These are phyloP conservation scores for Oligia strigilis DNA, from an alignment of 2,888 invertebrate species.

Conservation along the genomic window DNA sequence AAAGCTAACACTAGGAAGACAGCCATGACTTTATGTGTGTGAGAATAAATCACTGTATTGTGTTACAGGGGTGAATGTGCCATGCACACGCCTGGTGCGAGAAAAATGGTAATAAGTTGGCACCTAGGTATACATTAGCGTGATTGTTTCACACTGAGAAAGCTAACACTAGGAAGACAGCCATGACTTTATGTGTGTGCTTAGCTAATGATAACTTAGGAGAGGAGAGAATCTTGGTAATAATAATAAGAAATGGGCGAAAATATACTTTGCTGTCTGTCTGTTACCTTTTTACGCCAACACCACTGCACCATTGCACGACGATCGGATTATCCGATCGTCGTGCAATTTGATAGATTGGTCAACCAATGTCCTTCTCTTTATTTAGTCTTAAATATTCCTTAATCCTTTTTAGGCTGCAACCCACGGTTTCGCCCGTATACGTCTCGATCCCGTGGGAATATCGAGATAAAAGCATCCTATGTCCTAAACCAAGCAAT, in stretches of 20 bases:
- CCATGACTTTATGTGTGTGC: background rate
- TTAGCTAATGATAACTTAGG: background rate
- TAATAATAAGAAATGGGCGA: conserved; percentile 14
- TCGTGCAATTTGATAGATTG: too few species aligned
- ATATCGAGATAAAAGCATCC: too few species aligned
- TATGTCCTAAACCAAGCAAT: too few species aligned
- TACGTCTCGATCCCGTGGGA: too few species aligned
- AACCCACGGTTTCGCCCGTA: too few species aligned
- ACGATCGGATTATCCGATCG: too few species aligned
- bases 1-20: background rate
- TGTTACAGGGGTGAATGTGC: conserved; percentile 49
- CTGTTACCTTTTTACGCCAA: background rate
- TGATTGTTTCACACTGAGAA: background rate
- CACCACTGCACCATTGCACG: too few species aligned
- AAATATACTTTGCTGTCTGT: background rate
- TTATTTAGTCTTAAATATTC: too few species aligned
- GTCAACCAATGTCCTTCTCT: too few species aligned
- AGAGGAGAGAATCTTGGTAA: conserved; percentile 9
- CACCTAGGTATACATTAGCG: background rate
- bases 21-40: background rate
- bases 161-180: background rate
- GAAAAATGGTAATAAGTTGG: conserved; percentile 41
- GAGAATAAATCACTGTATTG: conserved; percentile 52
- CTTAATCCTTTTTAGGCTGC: too few species aligned
- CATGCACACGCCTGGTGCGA: conserved; percentile 33